Evolutionary conservation across 2,888 invertebrate genomes (phyloP), one percentile per base, ranked within the genome.

Genomic region (Drosophila incognita): DNA sequence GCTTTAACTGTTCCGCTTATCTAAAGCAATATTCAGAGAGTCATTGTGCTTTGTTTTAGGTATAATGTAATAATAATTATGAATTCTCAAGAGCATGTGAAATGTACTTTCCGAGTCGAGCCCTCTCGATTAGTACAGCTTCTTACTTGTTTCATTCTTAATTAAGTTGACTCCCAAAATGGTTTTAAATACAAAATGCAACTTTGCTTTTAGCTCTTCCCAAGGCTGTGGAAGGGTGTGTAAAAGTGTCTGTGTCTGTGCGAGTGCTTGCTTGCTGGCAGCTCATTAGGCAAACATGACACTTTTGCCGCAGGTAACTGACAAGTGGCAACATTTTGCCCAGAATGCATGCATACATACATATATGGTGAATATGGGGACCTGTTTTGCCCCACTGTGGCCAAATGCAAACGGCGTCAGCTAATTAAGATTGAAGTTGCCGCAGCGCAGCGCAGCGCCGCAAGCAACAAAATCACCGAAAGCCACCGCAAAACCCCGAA

Each of bases 361-460:
- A 65, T 56, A 49, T 65, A 71, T 81, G 66, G 66, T 66, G 76
- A 68, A 69, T 79, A 65, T 73, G 42, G 29, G 46, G 46, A 62
- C 40, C 36, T 70, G 46, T 68, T 71, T 68, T n/a, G 63, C 38
- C 49, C 33, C 67, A 59, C 71, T 74, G 71, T 79, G 76, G 67
- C 66, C 65, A 70, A 74, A 76, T 83, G 83, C 72, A 79, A 86
- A 79, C 87, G 83, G 87, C 86, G 79, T 81, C 81, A 79, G 82
- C 81, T 87, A 88, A 88, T 87, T 88, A 86, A 86, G 86, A 88
- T 86, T 88, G 86, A 86, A 83, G 88, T 76, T 82, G 83, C 83
- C 76, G 82, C 81, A 87, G 58, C 63, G 80, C 81, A 87, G 58
- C 63, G 65, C 61, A 71, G 63, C 76, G 54, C 54, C 69, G 69